Percentiles rank a stretch among this genome's conserved stretches.
These are phyloP conservation scores for Acromyrmex heyeri DNA, from an alignment of 1,140 invertebrate species.

Conservation along the genomic window DNA sequence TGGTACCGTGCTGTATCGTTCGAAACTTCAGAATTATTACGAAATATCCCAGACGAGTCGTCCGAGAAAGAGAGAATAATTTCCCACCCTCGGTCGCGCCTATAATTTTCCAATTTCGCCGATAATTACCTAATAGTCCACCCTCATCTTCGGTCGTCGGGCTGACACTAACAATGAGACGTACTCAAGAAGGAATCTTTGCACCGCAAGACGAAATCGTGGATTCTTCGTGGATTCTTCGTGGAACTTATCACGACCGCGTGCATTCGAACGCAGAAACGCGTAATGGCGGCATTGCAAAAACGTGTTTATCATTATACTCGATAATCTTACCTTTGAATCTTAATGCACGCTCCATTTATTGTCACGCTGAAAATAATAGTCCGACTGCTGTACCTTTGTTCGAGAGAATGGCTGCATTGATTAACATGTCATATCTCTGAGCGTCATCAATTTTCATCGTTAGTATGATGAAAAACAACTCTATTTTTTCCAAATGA, in stretches of 20 bases:
- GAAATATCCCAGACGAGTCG: constrained; percentile 68
- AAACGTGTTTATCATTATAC: constrained; percentile 46
- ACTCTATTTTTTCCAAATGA: background rate
- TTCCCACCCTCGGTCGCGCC: constrained; percentile 69
- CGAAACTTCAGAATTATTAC: constrained; percentile 65
- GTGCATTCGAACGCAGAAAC: background rate
- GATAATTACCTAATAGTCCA: constrained; percentile 81
- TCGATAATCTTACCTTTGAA: constrained; percentile 7
- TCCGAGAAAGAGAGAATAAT: constrained; percentile 73
- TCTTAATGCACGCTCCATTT: constrained; percentile 1
- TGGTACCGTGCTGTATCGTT: constrained; percentile 70
- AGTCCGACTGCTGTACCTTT: background rate
- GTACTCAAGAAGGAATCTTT: background rate
- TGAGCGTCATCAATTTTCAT: background rate
- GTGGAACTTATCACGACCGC: constrained; percentile 53
- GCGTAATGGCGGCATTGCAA: constrained; percentile 1
- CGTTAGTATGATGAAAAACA: background rate
- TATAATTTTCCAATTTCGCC: constrained; percentile 81
- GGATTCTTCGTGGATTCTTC: constrained; percentile 32
- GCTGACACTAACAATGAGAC: constrained; percentile 58
- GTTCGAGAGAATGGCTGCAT: background rate
- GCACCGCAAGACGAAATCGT: background rate
- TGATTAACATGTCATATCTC: background rate
- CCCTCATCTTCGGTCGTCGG: constrained; percentile 75
- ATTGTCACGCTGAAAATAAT: constrained; percentile 5